Percentiles rank a stretch among this genome's conserved stretches.
phyloP scores from a whole-genome alignment of 2,113 vertebrate genomes.

The Erythrolamprus reginae region DNA sequence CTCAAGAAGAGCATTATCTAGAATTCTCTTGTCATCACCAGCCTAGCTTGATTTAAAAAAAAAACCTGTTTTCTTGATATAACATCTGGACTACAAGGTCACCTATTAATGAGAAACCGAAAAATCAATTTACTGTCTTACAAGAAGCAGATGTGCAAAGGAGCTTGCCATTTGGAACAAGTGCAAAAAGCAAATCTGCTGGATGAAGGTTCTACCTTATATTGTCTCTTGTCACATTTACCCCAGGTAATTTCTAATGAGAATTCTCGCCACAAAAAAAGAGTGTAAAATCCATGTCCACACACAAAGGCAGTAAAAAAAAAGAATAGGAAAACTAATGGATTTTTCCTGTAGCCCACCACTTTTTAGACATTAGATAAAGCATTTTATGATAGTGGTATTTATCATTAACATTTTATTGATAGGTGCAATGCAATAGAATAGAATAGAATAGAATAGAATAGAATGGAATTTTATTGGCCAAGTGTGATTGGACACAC shows the following conservation, averaged over 20 bases:
- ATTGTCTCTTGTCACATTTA: not conserved
- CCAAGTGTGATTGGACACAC: too few species aligned
- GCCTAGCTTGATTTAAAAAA: not conserved
- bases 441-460: too few species aligned
- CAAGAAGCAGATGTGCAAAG: not conserved
- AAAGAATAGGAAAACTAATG: not conserved
- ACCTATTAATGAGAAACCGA: not conserved
- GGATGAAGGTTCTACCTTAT: not conserved
- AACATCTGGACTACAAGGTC: not conserved
- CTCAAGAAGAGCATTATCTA: not conserved
- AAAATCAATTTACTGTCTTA: not conserved
- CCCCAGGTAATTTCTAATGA: too few species aligned
- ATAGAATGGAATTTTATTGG: too few species aligned
- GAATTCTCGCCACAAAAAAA: not conserved
- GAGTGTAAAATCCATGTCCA: not conserved
- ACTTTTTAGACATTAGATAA: not conserved
- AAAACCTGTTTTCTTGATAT: not conserved
- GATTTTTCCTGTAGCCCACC: not conserved
- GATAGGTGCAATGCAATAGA: conserved; percentile 29
- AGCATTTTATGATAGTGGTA: not conserved
- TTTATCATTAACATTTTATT: not conserved
- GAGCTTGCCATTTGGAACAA: not conserved
- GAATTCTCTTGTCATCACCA: not conserved
- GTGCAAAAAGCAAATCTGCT: not conserved
- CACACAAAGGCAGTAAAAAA: not conserved